These are phyloP conservation scores for Sapayoa aenigma DNA, from an alignment of 2,113 vertebrate species.

Conservation along the genomic window DNA sequence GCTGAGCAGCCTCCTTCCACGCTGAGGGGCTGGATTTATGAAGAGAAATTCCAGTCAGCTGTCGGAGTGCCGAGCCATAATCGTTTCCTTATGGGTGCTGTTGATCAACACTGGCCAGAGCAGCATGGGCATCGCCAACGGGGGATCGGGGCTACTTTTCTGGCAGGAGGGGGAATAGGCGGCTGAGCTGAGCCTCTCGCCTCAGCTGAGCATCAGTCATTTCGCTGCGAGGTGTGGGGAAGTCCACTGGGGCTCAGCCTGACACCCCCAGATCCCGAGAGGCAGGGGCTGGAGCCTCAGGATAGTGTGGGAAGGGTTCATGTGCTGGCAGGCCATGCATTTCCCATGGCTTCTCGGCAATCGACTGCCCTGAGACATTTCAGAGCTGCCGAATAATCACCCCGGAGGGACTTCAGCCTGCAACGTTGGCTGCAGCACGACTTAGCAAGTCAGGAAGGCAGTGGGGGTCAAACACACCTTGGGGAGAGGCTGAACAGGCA, in stretches of 20 bases:
- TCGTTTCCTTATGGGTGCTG: slow-evolving; percentile 11
- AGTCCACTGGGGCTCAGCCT: background rate
- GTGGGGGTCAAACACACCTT: background rate
- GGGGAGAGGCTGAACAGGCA: background rate
- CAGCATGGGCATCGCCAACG: accelerated
- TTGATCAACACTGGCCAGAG: background rate
- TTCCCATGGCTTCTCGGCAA: background rate
- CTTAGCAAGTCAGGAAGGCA: background rate
- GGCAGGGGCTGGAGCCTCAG: background rate
- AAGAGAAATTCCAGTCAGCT: slow-evolving; percentile 8
- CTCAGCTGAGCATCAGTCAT: accelerated
- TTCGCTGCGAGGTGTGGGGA: accelerated
- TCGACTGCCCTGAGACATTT: background rate
- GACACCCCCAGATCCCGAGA: accelerated
- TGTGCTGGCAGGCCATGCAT: background rate
- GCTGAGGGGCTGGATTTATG: background rate
- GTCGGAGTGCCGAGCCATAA: background rate
- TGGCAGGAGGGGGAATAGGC: background rate
- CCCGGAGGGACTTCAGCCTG: background rate
- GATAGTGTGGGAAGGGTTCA: background rate
- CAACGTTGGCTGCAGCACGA: background rate
- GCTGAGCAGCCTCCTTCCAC: background rate
- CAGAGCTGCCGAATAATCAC: background rate
- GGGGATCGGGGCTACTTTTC: background rate
- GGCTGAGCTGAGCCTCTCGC: accelerated